Conservation (phyloP, 2,113 vertebrate species). For the Piprites chloris region DNA sequence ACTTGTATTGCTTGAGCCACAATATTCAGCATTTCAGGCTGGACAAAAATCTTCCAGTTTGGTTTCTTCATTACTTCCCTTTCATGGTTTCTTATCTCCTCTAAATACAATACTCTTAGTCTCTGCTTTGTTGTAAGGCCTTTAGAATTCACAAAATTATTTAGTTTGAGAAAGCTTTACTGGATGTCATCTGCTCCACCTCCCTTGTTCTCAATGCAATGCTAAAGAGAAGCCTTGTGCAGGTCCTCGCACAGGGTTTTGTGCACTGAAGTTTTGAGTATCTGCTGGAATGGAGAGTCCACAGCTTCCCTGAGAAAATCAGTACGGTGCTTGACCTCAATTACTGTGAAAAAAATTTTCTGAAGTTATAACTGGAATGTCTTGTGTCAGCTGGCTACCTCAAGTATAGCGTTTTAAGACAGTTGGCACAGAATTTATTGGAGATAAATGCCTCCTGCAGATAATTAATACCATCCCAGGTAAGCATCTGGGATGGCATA, state of each 20-base stretch:
- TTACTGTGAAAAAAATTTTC: background rate
- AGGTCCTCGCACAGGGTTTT: background rate
- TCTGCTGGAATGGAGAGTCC: background rate
- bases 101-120: background rate
- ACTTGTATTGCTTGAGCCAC: background rate
- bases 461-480: background rate
- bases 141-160: background rate
- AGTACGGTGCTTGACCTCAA: background rate
- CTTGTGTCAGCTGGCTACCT: background rate
- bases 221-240: background rate
- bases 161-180: background rate
- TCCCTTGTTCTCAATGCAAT: background rate
- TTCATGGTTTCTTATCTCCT: background rate
- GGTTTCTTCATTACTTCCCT: background rate
- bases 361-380: background rate
- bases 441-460: background rate
- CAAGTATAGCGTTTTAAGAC: background rate
- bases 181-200: background rate
- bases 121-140: background rate
- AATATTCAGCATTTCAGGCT: background rate
- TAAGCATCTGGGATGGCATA: background rate
- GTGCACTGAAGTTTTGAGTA: background rate
- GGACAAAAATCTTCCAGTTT: background rate
- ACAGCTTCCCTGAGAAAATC: background rate
- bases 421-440: background rate